These are phyloP conservation scores for Archips xylosteana DNA, from an alignment of 2,888 invertebrate genomes.

Conservation along the genomic window DNA sequence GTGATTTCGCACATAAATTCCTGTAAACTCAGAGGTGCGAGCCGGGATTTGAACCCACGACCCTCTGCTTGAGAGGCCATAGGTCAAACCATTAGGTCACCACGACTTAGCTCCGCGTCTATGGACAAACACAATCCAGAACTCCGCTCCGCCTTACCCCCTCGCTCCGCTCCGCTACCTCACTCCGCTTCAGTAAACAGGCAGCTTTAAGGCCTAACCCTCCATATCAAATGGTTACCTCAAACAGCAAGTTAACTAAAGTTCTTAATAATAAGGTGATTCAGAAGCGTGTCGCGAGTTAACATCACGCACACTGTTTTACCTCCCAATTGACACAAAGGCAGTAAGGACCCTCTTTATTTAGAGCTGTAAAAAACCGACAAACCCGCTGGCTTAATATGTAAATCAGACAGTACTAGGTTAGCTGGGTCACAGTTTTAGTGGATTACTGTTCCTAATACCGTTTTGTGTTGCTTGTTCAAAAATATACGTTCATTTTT, in stretches of 20 bases:
- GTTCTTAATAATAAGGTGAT: background rate
- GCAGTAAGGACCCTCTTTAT: constrained; percentile 15
- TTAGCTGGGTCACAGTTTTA: constrained; percentile 13
- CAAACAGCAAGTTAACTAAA: background rate
- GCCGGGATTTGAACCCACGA: no score
- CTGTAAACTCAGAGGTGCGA: no score
- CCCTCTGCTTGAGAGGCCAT: no score
- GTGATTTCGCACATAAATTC: no score
- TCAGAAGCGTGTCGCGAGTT: background rate
- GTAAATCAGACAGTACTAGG: constrained; percentile 11
- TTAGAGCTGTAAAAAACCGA: constrained; percentile 17
- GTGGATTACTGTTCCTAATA: no score
- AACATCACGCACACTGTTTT: background rate
- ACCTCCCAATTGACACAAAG: constrained; percentile 1
- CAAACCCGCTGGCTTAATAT: constrained; percentile 15
- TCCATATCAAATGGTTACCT: background rate
- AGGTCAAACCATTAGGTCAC: no score
- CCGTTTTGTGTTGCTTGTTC: background rate
- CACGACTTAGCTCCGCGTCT: no score
- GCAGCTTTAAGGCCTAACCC: no score
- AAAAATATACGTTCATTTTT: background rate
- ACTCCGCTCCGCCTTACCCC: no score
- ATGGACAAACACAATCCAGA: no score
- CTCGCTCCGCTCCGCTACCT: no score
- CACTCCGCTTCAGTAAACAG: no score